Percentiles rank a stretch among this genome's conserved stretches.
phyloP scores from a whole-genome alignment of 2,113 vertebrate species.

The Zingel zingel region DNA sequence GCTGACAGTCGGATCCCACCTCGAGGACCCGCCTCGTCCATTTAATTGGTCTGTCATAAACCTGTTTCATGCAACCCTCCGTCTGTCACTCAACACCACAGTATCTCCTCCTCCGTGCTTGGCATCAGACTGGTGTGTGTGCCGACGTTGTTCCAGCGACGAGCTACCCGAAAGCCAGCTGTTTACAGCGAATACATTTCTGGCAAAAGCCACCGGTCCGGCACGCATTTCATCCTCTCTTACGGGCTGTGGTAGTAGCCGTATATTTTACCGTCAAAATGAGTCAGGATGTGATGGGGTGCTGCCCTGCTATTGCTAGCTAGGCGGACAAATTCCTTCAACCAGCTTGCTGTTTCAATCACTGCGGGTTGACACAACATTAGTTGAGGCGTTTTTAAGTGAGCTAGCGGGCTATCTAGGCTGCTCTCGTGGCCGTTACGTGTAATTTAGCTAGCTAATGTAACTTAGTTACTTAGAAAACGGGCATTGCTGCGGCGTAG shows the following conservation, averaged over 20 bases:
- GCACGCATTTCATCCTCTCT: slow-evolving; percentile 2
- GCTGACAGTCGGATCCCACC: slow-evolving; percentile 50
- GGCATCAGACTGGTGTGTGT: slow-evolving; percentile 54
- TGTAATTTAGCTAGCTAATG: slow-evolving; percentile 43
- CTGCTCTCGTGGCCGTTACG: slow-evolving; percentile 32
- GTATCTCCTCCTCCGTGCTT: slow-evolving; percentile 48
- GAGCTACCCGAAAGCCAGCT: slow-evolving; percentile 57
- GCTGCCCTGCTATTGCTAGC: slow-evolving; percentile 62
- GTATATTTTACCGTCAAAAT: slow-evolving; percentile 39
- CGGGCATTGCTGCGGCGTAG: slow-evolving; percentile 48
- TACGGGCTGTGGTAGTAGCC: neutral
- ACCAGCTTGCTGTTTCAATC: slow-evolving; percentile 61
- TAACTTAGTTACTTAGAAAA: slow-evolving; percentile 15
- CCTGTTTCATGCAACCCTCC: slow-evolving; percentile 53
- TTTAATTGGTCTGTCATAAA: slow-evolving; percentile 63
- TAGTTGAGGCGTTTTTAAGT: slow-evolving; percentile 53
- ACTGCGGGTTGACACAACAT: slow-evolving; percentile 68
- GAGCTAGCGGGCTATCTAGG: slow-evolving; percentile 61
- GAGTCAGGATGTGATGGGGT: slow-evolving; percentile 59
- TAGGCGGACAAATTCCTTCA: slow-evolving; percentile 69
- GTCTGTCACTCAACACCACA: slow-evolving; percentile 71
- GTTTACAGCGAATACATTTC: slow-evolving; percentile 45
- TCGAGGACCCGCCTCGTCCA: slow-evolving; percentile 62
- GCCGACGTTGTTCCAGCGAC: slow-evolving; percentile 70
- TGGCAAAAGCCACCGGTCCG: slow-evolving; percentile 33